Evolutionary conservation across 1,140 invertebrate species (phyloP).

Genomic region (Pseudomyrmex flavicornis): DNA sequence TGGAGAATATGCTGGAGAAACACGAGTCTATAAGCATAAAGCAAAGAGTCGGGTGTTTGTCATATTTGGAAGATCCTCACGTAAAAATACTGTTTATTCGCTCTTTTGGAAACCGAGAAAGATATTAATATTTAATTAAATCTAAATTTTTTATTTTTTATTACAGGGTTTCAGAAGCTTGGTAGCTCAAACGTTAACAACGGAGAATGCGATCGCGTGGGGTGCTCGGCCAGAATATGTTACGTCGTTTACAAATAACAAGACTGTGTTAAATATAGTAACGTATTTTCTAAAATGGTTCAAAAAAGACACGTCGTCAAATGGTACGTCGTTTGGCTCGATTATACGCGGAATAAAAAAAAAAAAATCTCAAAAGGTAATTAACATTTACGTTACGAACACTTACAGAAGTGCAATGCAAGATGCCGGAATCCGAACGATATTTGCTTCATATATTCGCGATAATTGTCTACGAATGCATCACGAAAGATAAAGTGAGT

Average conservation of each 20-base stretch:
- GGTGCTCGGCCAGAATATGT: conserved; percentile 87
- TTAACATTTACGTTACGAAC: not conserved
- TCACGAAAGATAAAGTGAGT: conserved; percentile 93
- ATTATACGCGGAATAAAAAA: not conserved
- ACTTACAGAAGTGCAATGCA: conserved; percentile 50
- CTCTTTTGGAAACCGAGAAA: not conserved
- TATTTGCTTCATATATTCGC: conserved; percentile 89
- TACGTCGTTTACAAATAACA: conserved; percentile 89
- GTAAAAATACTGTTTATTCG: conserved; percentile 68
- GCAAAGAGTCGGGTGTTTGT: conserved; percentile 94
- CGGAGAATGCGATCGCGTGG: conserved; percentile 91
- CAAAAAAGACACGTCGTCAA: conserved; percentile 58
- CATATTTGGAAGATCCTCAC: conserved; percentile 95
- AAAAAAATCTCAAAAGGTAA: not conserved
- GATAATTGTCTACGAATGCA: conserved; percentile 93
- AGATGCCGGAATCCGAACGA: conserved; percentile 86
- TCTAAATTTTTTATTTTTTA: conserved; percentile 2
- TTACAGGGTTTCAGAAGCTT: conserved; percentile 91
- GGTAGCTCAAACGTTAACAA: conserved; percentile 92
- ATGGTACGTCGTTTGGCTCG: conserved; percentile 12
- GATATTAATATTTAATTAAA: too few relatives aligned
- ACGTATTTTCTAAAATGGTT: conserved; percentile 86
- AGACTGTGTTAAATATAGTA: conserved; percentile 88
- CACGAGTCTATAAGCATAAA: conserved; percentile 93
- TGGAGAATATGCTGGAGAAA: conserved; percentile 90